These are phyloP conservation scores for Agonopterix alstromeriana DNA, from an alignment of 2,888 invertebrate species.

Conservation along the genomic window DNA sequence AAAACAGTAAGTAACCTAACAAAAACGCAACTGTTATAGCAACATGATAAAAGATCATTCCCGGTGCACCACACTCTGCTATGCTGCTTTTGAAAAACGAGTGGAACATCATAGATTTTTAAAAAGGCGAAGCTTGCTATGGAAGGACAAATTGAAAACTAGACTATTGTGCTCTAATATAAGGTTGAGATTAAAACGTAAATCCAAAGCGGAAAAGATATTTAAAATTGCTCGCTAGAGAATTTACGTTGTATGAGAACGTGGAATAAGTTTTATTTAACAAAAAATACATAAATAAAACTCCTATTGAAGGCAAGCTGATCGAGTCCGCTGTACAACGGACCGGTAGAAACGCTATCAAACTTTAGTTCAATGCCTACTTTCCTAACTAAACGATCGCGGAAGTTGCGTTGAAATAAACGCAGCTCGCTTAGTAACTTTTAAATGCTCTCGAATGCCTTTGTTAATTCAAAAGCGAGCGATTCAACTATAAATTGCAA, in stretches of 20 bases:
- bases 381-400: constrained; percentile 52
- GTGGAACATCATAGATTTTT: constrained; percentile 15
- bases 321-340: constrained; percentile 24
- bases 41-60: constrained; percentile 17
- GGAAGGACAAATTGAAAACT: not conserved
- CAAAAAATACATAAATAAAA: constrained; percentile 31
- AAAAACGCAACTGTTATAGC: constrained; percentile 3
- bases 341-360: constrained; percentile 30
- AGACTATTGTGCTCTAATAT: not conserved
- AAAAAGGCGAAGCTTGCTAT: constrained; percentile 13
- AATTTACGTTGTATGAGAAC: constrained; percentile 6
- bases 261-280: constrained; percentile 22
- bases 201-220: not conserved
- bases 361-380: constrained; percentile 41
- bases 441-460: constrained; percentile 52
- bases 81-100: constrained; percentile 22
- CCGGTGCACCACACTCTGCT: constrained; percentile 13
- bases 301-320: constrained; percentile 24
- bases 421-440: constrained; percentile 52
- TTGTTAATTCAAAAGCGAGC: constrained; percentile 58
- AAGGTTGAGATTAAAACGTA: not conserved
- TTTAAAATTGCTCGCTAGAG: not conserved
- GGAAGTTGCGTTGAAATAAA: constrained; percentile 62
- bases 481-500: constrained; percentile 33
- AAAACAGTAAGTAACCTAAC: no score